phyloP scores from a whole-genome alignment of 2,797 vertebrate genomes.

The Molossus molossus region DNA sequence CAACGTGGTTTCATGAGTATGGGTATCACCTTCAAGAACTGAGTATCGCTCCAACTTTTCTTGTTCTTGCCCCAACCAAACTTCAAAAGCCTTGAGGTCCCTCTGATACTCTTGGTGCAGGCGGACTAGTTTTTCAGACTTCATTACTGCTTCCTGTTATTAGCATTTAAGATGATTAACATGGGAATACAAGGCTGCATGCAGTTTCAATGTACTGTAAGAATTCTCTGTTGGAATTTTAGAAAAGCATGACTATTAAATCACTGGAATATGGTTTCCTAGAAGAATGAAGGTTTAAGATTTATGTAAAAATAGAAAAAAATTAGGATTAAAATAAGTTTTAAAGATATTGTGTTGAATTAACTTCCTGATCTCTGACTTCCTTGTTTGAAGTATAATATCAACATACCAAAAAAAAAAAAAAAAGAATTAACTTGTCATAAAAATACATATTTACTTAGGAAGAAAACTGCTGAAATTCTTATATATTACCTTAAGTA shows the following conservation, averaged over 20 bases:
- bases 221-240: neutral
- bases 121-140: slow-evolving; percentile 94
- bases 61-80: slow-evolving; percentile 96
- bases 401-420: neutral
- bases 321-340: neutral
- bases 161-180: neutral
- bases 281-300: neutral
- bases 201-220: neutral
- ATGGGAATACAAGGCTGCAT: neutral
- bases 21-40: slow-evolving; percentile 93
- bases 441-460: slow-evolving; percentile 28
- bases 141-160: slow-evolving; percentile 93
- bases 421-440: neutral
- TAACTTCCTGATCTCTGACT: slow-evolving; percentile 15
- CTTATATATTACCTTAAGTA: neutral
- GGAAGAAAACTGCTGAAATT: neutral
- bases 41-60: slow-evolving; percentile 92
- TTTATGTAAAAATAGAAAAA: neutral
- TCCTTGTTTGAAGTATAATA: neutral
- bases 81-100: slow-evolving; percentile 95
- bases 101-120: slow-evolving; percentile 97
- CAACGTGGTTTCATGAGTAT: slow-evolving; percentile 93
- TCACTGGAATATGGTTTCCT: neutral
- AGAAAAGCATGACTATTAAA: slow-evolving; percentile 19
- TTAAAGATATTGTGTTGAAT: slow-evolving; percentile 25